Base-by-base conservation (phyloP, 2,113 vertebrate genomes). In the Myrmophylax atrothorax region DNA sequence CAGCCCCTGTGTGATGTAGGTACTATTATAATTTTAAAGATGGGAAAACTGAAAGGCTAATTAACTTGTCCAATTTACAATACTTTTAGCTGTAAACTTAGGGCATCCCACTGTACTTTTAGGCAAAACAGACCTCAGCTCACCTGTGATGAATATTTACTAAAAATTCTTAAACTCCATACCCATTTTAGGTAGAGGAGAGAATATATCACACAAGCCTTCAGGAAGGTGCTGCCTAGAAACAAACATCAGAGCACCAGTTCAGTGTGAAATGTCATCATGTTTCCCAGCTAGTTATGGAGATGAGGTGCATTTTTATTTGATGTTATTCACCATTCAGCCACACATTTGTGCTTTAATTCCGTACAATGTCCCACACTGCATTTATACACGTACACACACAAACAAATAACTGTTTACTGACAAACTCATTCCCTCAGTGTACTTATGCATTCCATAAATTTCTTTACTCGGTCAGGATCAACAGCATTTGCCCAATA, bases 401-500 rank as follows among this genome's bases (percentile, higher is more conserved):
- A 46, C 44, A 59, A n/a, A 49, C 58, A 74, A 33, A 14, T 3
- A 67, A 63, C 18, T 74, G 56, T 70, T 86, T 78, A 62, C 46
- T 35, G 42, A 89, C 58, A 89, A 82, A 58, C 40, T 98, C 91
- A 98, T 74, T 94, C 84, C 81, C 97, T 96, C 35, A 99, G 96
- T 73, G 95, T 77, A 37, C 76, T 75, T 31, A 98, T 97, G 79
- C 98, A 98, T 11, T 91, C 97, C 98, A 99, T 98, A 87, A 99
- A 98, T 68, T 85, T 97, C 89, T 96, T 97, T 29, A 99, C 98
- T 64, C 84, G 62, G 74, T 98, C 97, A 6, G 95, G 95, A 92
- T 98, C 98, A 20, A 97, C 93, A 17, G n/a, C 78, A 28, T 98
- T 98, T 93, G 98, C 98, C 99, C 99, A 99, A 85, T 98, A 95